These are phyloP conservation scores for Cariama cristata DNA, from an alignment of 2,113 vertebrate genomes.

Conservation along the genomic window DNA sequence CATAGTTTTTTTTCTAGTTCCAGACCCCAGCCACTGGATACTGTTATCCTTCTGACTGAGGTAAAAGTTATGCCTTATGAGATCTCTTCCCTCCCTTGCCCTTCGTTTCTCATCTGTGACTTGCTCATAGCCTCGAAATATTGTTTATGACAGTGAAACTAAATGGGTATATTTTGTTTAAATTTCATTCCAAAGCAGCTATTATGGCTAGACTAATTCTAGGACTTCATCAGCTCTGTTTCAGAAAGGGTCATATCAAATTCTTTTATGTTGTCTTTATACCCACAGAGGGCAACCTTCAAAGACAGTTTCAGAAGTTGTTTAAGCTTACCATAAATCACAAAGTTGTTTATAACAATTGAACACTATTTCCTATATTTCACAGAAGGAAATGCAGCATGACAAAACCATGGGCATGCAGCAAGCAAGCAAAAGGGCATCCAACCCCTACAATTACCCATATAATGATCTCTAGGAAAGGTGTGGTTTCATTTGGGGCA, in stretches of 20 bases:
- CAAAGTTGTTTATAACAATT: background rate
- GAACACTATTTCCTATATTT: background rate
- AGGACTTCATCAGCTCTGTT: background rate
- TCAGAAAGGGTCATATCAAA: background rate
- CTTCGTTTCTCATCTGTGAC: background rate
- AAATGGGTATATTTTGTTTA: background rate
- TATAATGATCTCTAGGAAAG: background rate
- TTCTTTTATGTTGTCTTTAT: background rate
- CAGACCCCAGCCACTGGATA: background rate
- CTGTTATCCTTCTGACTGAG: background rate
- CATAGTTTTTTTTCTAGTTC: background rate
- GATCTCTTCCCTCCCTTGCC: too few relatives aligned
- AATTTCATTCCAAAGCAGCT: background rate
- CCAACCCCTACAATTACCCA: too few relatives aligned
- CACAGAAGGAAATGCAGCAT: background rate
- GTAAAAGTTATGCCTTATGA: background rate
- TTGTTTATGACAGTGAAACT: background rate
- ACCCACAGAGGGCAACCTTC: background rate
- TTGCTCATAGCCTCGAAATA: background rate
- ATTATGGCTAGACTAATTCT: too few relatives aligned
- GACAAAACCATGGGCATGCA: background rate
- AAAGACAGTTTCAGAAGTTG: background rate
- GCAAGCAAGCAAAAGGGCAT: background rate
- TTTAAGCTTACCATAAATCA: background rate
- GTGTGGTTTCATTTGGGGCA: background rate